phyloP scores from a whole-genome alignment of 2,888 invertebrate species.

The Amphiduros pacificus region DNA sequence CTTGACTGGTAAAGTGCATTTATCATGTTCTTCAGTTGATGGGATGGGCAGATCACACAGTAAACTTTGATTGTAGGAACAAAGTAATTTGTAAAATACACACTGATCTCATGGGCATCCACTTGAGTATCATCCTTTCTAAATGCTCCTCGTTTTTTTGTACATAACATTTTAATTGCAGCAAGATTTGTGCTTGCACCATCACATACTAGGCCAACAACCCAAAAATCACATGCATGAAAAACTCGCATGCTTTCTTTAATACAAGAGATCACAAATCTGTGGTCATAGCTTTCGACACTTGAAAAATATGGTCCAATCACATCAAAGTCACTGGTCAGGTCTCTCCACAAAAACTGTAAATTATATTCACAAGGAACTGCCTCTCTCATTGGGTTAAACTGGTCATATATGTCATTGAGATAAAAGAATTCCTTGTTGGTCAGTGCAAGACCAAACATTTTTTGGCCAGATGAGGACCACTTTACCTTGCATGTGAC shows the following conservation, averaged over 20 bases:
- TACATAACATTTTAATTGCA: not conserved
- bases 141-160: not conserved
- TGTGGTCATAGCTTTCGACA: not conserved
- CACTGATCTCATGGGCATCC: not conserved
- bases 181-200: not conserved
- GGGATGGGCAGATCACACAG: not conserved
- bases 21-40: too few relatives aligned
- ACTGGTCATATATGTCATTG: not conserved
- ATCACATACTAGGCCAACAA: not conserved
- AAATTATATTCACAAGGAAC: not conserved
- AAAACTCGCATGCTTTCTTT: not conserved
- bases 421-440: not conserved
- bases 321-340: not conserved
- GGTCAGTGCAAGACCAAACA: not conserved
- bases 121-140: not conserved
- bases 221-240: not conserved
- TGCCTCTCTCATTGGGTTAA: not conserved
- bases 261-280: not conserved
- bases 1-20: not conserved
- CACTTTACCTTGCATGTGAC: not conserved
- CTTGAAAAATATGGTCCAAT: not conserved
- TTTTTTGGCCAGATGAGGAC: not conserved
- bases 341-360: constrained; percentile 1
- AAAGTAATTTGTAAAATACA: not conserved
- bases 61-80: not conserved